Evolutionary conservation across 1,140 invertebrate genomes (phyloP), one percentile per base, ranked within the genome.

Genomic region (Drosophila simulans): DNA sequence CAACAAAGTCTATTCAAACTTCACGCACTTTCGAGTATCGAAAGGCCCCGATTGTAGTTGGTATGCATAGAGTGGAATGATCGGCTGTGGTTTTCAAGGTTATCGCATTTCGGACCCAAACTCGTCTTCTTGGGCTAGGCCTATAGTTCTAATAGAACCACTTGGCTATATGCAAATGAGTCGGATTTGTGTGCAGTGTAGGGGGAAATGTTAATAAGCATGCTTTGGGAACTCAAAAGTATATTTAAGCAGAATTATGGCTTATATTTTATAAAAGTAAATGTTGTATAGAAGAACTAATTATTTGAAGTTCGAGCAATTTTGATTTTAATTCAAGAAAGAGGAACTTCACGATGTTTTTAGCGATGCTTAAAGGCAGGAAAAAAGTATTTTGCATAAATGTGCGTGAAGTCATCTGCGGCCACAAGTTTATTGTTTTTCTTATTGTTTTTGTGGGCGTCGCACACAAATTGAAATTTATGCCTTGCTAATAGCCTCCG

Each of bases 31-130:
- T 57, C 27, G 37, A 5, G 42, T 22, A 31, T 62, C 43, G 58
- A 31, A 31, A n/a, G 48, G 7, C 13, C 48, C 17, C 17, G 22
- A n/a, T 43, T 34, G 37, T 70, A 56, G 35, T 90, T 84, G 59
- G 83, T 84, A 91, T 91, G 84, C 89, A 90, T 54, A 85, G 89
- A 89, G 89, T 89, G 89, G 84, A 91, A 91, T 91, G 89, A 91
- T 91, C 89, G 88, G 74, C 76, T 91, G 65, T 77, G 72, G 56
- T 48, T 89, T 91, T 91, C 89, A 91, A 91, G 89, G 89, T 91
- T 91, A 69, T 22, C 62, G 53, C 10, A 55, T 40, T 56, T 54
- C 22, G 37, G 31, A 25, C 37, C 13, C 37, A 20, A 55, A 40
- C 42, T 56, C 25, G 40, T 55, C 48, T 69, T 84, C 70, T 79